Percentiles rank a stretch among this genome's conserved stretches.
Evolutionary conservation across 92 coral and sea anemone species (phyloP).

Genomic region (Epizoanthus ramosus): DNA sequence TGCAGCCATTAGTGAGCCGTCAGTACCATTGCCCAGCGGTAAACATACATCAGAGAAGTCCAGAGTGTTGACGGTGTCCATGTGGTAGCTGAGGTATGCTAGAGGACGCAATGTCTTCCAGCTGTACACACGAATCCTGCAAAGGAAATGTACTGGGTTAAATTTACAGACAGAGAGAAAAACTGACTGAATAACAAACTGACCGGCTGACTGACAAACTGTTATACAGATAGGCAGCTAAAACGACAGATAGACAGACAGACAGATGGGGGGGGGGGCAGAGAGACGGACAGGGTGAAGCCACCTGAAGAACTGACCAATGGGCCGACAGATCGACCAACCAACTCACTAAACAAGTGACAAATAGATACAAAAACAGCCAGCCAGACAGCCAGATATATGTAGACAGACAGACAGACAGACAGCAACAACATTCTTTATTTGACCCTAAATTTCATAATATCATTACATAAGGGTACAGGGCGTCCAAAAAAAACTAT

Average conservation of each 20-base stretch:
- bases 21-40: slow-evolving; percentile 19
- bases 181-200: neutral
- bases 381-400: neutral
- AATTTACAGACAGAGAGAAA: neutral
- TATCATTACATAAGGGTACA: no score
- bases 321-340: neutral
- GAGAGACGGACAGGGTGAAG: neutral
- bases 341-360: neutral
- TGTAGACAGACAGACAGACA: no score
- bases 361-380: neutral
- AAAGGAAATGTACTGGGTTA: neutral
- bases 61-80: slow-evolving; percentile 73
- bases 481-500: no score
- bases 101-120: slow-evolving; percentile 88
- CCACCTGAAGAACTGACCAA: neutral
- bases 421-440: no score
- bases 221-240: neutral
- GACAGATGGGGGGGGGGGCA: neutral
- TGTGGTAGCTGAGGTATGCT: slow-evolving; percentile 85
- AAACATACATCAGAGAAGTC: slow-evolving; percentile 74
- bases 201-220: neutral
- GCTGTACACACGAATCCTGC: slow-evolving; percentile 84
- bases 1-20: slow-evolving; percentile 80
- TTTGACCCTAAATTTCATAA: no score
- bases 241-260: no score